Percentiles rank a stretch among this genome's conserved stretches.
Conservation (phyloP, 2,888 invertebrate genomes). For the Saturnia japonica region DNA sequence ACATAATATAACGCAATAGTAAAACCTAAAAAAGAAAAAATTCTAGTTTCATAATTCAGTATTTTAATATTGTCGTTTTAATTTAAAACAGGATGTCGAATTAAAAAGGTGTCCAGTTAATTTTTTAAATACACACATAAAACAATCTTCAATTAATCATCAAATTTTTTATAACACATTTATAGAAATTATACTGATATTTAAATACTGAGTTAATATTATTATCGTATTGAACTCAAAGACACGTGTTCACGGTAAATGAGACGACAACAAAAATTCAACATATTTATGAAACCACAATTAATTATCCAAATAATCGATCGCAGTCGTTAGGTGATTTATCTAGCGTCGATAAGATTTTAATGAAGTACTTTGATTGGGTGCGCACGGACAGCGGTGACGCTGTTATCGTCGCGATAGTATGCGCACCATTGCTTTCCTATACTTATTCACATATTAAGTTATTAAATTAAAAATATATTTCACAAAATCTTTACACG, state of each 20-base stretch:
- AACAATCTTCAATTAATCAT: not conserved
- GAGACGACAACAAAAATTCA: conserved; percentile 63
- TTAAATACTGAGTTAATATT: conserved; percentile 6
- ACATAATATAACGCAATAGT: too few relatives aligned
- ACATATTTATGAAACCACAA: conserved; percentile 74
- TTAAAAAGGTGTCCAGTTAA: not conserved
- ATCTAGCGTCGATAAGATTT: conserved; percentile 81
- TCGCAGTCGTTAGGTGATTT: conserved; percentile 80
- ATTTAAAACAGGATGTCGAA: not conserved
- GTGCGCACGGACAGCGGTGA: conserved; percentile 70
- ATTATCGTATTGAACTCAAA: conserved; percentile 11
- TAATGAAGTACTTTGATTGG: conserved; percentile 83
- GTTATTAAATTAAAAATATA: conserved; percentile 79
- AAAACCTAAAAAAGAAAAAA: too few relatives aligned
- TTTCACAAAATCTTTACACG: conserved; percentile 37
- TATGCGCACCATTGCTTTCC: conserved; percentile 71
- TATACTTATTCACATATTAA: conserved; percentile 76
- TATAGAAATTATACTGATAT: not conserved
- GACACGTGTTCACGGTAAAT: conserved; percentile 23
- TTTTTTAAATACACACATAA: not conserved
- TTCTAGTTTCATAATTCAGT: not conserved
- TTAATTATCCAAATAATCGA: conserved; percentile 82
- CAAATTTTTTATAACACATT: not conserved
- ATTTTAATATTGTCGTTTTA: not conserved
- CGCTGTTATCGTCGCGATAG: conserved; percentile 73